phyloP scores from a whole-genome alignment of 2,113 vertebrate species.

The Hemibagrus wyckioides region DNA sequence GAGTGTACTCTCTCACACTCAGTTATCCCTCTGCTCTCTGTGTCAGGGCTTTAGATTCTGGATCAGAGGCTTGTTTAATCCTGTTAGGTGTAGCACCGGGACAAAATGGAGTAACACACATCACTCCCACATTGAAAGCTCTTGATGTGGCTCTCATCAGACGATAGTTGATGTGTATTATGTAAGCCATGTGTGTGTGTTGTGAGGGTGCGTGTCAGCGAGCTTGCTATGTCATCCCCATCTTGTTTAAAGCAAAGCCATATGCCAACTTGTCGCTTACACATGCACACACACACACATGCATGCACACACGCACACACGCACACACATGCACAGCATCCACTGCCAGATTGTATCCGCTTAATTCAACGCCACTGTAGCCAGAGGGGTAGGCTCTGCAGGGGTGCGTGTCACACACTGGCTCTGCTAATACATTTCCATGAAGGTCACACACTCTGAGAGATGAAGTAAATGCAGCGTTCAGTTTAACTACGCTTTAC shows the following conservation, averaged over 20 bases:
- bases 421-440: conserved; percentile 33
- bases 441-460: conserved; percentile 34
- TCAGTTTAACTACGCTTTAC: conserved; percentile 5
- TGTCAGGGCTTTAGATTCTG: conserved; percentile 20
- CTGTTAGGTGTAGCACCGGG: conserved; percentile 17
- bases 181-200: conserved; percentile 27
- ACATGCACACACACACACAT: not conserved
- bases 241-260: conserved; percentile 39
- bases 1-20: not conserved
- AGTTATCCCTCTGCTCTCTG: not conserved
- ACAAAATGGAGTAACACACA: conserved; percentile 20
- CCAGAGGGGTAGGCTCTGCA: conserved; percentile 21
- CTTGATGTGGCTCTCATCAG: conserved; percentile 21
- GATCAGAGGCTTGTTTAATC: conserved; percentile 17
- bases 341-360: conserved; percentile 20
- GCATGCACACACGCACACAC: not conserved
- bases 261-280: conserved; percentile 33
- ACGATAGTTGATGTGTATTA: conserved; percentile 9
- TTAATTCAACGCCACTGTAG: conserved; percentile 39
- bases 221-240: conserved; percentile 24
- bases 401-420: conserved; percentile 40
- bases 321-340: conserved; percentile 6
- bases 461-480: conserved; percentile 2
- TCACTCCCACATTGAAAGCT: conserved; percentile 1
- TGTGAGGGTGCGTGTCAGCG: conserved; percentile 27